Evolutionary conservation across 2,888 invertebrate genomes (phyloP).

Genomic region (Diogma glabrata): DNA sequence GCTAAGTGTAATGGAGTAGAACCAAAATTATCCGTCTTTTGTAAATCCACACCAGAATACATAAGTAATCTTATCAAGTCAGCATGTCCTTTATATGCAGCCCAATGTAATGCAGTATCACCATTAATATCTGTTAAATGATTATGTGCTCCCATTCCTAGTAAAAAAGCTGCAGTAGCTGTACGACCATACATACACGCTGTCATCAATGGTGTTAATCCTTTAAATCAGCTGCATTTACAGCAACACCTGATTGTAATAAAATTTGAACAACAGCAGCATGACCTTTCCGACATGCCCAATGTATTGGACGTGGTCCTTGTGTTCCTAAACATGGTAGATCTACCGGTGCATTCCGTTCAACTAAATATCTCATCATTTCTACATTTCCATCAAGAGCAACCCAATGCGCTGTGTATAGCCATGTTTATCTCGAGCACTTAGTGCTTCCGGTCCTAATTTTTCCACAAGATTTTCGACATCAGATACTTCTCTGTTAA

Average conservation of each 20-base stretch:
- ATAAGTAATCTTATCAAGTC: constrained; percentile 78
- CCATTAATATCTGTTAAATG: constrained; percentile 84
- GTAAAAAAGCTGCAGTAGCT: constrained; percentile 77
- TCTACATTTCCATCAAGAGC: constrained; percentile 77
- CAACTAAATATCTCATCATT: constrained; percentile 75
- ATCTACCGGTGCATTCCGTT: constrained; percentile 72
- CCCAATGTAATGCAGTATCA: constrained; percentile 89
- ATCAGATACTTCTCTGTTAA: constrained; percentile 52
- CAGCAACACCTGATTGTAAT: constrained; percentile 70
- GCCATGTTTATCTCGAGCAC: constrained; percentile 79
- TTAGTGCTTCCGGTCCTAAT: constrained; percentile 62
- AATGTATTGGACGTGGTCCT: constrained; percentile 84
- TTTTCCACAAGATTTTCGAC: constrained; percentile 76
- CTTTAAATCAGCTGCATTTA: constrained; percentile 83
- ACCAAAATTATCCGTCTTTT: constrained; percentile 84
- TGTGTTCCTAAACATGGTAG: constrained; percentile 77
- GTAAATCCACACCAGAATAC: constrained; percentile 81
- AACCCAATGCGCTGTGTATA: constrained; percentile 87
- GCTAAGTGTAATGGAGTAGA: constrained; percentile 86
- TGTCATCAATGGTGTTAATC: constrained; percentile 73
- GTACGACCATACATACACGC: constrained; percentile 90
- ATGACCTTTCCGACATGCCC: constrained; percentile 90
- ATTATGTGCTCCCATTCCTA: constrained; percentile 81
- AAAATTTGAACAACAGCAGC: constrained; percentile 75
- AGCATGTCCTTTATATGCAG: constrained; percentile 84